Evolutionary conservation across 2,113 vertebrate genomes (phyloP).

Genomic region (Aphyosemion australe): DNA sequence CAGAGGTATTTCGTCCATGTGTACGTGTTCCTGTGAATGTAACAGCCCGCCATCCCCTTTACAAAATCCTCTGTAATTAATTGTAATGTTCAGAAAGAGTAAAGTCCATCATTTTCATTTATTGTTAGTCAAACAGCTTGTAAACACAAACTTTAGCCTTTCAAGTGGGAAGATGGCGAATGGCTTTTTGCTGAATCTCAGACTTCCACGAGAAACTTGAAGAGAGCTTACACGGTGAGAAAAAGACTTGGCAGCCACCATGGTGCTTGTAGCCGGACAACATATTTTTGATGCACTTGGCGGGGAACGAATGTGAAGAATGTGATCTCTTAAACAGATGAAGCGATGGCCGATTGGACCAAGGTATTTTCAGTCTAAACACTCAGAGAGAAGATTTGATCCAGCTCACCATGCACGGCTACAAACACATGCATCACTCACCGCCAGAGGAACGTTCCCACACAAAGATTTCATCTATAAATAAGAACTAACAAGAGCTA

Average conservation of each 20-base stretch:
- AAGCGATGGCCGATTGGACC: conserved; percentile 42
- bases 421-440: neutral
- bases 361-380: conserved; percentile 46
- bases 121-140: neutral
- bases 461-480: neutral
- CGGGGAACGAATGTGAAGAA: conserved; percentile 30
- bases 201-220: too few species aligned
- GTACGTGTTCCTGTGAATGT: conserved; percentile 30
- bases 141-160: neutral
- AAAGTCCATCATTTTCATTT: neutral
- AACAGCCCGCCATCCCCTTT: conserved; percentile 20
- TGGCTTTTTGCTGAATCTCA: neutral
- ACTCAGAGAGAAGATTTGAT: conserved; percentile 33
- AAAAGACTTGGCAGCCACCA: conserved; percentile 22
- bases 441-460: neutral
- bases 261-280: conserved; percentile 27
- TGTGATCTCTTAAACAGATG: conserved; percentile 41
- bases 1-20: conserved; percentile 45
- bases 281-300: conserved; percentile 31
- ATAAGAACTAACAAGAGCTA: neutral
- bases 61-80: conserved; percentile 22
- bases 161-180: neutral
- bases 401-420: neutral
- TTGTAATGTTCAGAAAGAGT: conserved; percentile 3
- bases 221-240: conserved; percentile 19